Base-by-base conservation (phyloP, 2,888 invertebrate species). In the Trissonchulus sp. region DNA sequence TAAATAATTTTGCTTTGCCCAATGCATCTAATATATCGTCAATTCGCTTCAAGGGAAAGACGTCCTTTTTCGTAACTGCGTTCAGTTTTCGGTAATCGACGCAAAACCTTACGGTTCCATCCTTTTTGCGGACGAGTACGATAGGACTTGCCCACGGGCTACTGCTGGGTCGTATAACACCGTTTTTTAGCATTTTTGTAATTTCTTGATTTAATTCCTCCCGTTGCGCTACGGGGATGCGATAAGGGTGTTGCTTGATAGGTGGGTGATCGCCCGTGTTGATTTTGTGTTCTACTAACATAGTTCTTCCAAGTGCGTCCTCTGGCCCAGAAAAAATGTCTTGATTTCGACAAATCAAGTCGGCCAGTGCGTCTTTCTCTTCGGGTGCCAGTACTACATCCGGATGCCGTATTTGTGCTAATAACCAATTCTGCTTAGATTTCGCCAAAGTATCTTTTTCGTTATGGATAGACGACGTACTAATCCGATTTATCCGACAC, bases 21-120 rank as follows among this genome's bases (percentile, higher is more conserved):
- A 65, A 34, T 65, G 65, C 15, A 15, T 34, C 65, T 34, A 65
- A 8, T 18, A 65, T 34, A 34, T 65, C 65, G 31, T 65, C 65
- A 65, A 65, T 65, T 8, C 65, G 8, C n/a, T 65, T 65, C 65
- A 65, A 31, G 31, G 65, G 65, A n/a, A 31, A 65, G 65, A 30
- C 34, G 31, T 65, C 65, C 28, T 34, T 30, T 30, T n/a, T 65
- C 15, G 65, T 65, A 18, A 65, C 65, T 18, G 65, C 65, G 34
- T 65, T 65, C 15, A 65, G n/a, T 65, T 65, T 65, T 8, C 65
- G 65, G 65, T 65, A 65, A n/a, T 65, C 65, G 34, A 65, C n/a
- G 31, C 65, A 65, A 65, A 65, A 65, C 34, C 65, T 30, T 34
- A 30, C 28, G 28, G 8, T 65, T n/a, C 65, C 65, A 65, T 65